Percentiles rank a stretch among this genome's conserved stretches.
Conservation (phyloP, 2,113 vertebrate genomes). For the Corythoichthys haematopterus region DNA sequence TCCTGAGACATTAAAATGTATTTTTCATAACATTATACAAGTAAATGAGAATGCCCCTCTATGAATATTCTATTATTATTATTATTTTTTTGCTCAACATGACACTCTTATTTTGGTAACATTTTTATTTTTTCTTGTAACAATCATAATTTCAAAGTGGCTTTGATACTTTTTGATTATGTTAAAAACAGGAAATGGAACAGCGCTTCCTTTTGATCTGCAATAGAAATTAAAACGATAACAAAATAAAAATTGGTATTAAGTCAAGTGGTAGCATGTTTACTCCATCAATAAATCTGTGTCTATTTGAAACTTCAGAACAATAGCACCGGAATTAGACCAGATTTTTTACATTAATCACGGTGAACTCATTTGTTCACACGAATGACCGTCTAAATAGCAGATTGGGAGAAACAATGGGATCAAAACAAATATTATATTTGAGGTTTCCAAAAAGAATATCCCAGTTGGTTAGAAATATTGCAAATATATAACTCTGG, state of each 20-base stretch:
- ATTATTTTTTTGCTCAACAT: too few relatives aligned
- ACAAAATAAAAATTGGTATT: conserved; percentile 2
- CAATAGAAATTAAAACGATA: conserved; percentile 1
- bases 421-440: neutral
- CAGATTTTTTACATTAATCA: neutral
- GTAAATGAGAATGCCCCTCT: too few relatives aligned
- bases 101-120: too few relatives aligned
- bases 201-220: conserved; percentile 18
- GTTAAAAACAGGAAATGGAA: conserved; percentile 9
- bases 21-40: too few relatives aligned
- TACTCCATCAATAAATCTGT: conserved; percentile 25
- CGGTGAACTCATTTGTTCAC: conserved; percentile 8
- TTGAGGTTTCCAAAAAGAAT: neutral
- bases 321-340: conserved; percentile 14
- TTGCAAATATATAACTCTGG: neutral
- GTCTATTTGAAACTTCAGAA: conserved; percentile 29
- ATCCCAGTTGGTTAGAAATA: neutral
- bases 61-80: too few relatives aligned
- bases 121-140: neutral
- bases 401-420: neutral
- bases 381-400: neutral
- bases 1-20: too few relatives aligned
- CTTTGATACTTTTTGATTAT: neutral
- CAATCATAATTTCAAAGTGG: neutral
- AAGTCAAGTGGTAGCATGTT: conserved; percentile 32